Evolutionary conservation across 37 sponge, comb jelly and placozoan genomes (phyloP), one percentile per base, ranked within the genome.

Genomic region (Corticium candelabrum): DNA sequence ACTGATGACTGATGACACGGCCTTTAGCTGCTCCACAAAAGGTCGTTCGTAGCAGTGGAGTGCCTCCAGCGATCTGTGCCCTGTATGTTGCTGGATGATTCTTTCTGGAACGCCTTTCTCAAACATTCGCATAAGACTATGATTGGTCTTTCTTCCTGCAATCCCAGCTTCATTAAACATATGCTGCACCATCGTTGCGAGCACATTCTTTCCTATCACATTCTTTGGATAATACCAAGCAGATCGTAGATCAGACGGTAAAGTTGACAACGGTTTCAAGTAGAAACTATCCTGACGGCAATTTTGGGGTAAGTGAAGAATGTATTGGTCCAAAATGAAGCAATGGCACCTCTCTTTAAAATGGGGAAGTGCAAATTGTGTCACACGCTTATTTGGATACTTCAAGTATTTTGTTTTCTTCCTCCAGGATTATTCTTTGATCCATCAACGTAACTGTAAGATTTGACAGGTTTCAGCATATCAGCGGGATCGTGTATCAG

Each of bases 401-500:
- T 34, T 33, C 2, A 85, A 29, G 35, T 80, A 69, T 0, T 41
- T 31, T 3, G n/a, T 21, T 11, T 27, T 21, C 76, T 70, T 31
- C 79, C 84, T 2, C 84, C 84, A 31, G 73, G 4, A 15, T 37
- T 67, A 30, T 84, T 84, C 30, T 84, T 84, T 0, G 84, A 84
- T 0, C 78, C 81, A 40, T 85, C 85, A 3, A 75, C 74, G 38
- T 85, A 85, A 50, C 11, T 30, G 21, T 50, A 50, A 21, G 62
- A 50, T 50, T 50, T 50, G 15, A 50, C 62, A 11, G 11, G 11
- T 11, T 50, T 21, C 15, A 27, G 15, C 15, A 50, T 27, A 50
- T 11, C 11, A 50, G 62, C 15, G 15, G 62, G 62, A 21, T 50
- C 62, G 21, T 21, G 62, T 27, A 50, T 50, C 21, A 50, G 62